phyloP scores from a whole-genome alignment of 2,797 vertebrate genomes.

The Atherinosoma microstoma region DNA sequence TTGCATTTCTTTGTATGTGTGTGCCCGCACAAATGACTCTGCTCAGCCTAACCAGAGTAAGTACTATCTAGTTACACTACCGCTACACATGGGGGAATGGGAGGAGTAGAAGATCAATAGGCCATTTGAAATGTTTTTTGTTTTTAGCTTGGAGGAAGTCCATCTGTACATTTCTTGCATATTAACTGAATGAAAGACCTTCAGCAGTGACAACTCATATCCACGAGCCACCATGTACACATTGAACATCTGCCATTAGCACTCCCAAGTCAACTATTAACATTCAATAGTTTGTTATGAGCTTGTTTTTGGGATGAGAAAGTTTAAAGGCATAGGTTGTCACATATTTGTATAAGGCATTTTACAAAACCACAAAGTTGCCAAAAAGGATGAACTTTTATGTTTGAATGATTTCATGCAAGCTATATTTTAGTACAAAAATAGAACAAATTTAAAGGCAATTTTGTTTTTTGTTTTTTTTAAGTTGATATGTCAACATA shows the following conservation, averaged over 20 bases:
- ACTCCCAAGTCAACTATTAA: constrained; percentile 85
- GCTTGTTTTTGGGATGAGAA: not conserved
- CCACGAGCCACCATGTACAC: constrained; percentile 83
- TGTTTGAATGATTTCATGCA: not conserved
- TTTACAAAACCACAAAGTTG: not conserved
- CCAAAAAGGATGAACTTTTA: not conserved
- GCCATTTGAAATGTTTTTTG: constrained; percentile 82
- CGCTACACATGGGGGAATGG: constrained; percentile 3
- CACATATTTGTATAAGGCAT: constrained; percentile 25
- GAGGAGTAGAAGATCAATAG: constrained; percentile 67
- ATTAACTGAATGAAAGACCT: constrained; percentile 72
- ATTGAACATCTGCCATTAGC: constrained; percentile 82
- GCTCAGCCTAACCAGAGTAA: constrained; percentile 46
- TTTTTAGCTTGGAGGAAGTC: constrained; percentile 86
- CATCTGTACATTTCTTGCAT: constrained; percentile 84
- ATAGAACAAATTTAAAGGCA: too few relatives aligned
- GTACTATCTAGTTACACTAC: constrained; percentile 54
- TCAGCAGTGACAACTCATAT: constrained; percentile 68
- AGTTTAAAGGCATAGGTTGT: constrained; percentile 34
- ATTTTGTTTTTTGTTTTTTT: not conserved
- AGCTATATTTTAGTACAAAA: not conserved
- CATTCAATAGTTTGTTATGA: constrained; percentile 48
- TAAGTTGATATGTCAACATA: not conserved
- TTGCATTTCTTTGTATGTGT: constrained; percentile 48
- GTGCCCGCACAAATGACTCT: constrained; percentile 22